These are phyloP conservation scores for Dryobates pubescens DNA, from an alignment of 2,797 vertebrate genomes.

Conservation along the genomic window DNA sequence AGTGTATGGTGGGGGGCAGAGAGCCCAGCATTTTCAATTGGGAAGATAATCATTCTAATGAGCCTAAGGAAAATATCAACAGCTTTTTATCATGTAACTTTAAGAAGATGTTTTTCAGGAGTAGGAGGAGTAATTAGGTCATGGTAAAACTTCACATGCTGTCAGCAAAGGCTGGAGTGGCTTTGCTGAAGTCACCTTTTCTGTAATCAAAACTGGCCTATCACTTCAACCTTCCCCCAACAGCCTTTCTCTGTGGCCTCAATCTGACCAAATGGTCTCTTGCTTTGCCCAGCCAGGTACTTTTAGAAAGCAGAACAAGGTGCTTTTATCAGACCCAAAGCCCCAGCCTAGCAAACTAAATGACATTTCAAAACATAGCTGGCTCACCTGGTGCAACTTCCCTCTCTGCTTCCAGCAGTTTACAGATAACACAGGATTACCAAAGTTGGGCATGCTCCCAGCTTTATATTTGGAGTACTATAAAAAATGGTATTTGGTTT, in stretches of 20 bases:
- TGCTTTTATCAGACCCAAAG: not conserved
- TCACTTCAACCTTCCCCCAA: not conserved
- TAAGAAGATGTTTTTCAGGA: not conserved
- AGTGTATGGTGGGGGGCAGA: not conserved
- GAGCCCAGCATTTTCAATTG: conserved; percentile 42
- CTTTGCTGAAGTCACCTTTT: not conserved
- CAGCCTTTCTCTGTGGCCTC: not conserved
- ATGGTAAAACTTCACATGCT: not conserved
- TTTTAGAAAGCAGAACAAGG: not conserved
- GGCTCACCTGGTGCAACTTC: conserved; percentile 38
- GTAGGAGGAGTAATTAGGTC: not conserved
- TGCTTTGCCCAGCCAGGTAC: not conserved
- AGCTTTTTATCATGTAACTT: conserved; percentile 35
- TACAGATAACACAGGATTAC: not conserved
- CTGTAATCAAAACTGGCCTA: not conserved
- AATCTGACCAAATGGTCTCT: not conserved
- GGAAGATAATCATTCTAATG: conserved; percentile 18
- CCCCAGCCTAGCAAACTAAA: not conserved
- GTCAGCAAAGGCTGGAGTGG: not conserved
- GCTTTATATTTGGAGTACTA: conserved; percentile 13
- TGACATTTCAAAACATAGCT: not conserved
- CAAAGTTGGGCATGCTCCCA: not conserved
- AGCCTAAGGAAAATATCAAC: conserved; percentile 44
- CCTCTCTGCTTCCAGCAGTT: not conserved
- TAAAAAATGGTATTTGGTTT: conserved; percentile 53